A percentile compares a stretch with the other conserved stretches of the same genome.
phyloP scores from a whole-genome alignment of 2,888 invertebrate species.

The Metallyticus violacea region DNA sequence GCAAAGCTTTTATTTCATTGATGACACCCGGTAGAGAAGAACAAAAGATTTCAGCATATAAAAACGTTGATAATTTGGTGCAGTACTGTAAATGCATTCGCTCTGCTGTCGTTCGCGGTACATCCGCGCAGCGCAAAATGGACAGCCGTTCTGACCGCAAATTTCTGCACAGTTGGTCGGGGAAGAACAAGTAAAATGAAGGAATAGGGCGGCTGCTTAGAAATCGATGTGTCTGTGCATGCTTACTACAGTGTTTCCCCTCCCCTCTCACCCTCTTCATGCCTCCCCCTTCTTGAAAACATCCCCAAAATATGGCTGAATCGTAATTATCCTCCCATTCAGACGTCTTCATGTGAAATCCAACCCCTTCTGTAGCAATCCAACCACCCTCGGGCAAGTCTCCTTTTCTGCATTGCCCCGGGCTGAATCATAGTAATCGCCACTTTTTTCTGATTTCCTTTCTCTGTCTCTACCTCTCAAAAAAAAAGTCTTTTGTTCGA shows the following conservation, averaged over 20 bases:
- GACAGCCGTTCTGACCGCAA: neutral
- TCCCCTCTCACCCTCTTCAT: neutral
- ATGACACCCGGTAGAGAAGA: too few species aligned
- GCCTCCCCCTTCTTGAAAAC: neutral
- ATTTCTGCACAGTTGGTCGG: neutral
- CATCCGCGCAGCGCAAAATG: too few species aligned
- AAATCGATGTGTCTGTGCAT: neutral
- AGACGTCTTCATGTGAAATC: constrained; percentile 21
- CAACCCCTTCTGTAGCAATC: neutral
- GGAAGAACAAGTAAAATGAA: neutral
- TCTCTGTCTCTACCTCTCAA: neutral
- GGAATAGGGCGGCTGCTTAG: neutral
- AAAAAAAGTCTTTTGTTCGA: constrained; percentile 15
- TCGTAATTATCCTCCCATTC: constrained; percentile 24
- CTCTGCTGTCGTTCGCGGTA: too few species aligned
- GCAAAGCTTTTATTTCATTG: too few species aligned
- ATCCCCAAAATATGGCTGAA: constrained; percentile 6
- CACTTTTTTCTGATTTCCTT: constrained; percentile 19
- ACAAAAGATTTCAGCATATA: too few species aligned
- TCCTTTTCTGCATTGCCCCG: neutral
- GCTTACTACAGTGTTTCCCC: neutral
- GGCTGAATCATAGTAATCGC: neutral
- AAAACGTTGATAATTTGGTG: too few species aligned
- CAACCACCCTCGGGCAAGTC: neutral
- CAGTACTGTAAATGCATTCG: too few species aligned